These are phyloP conservation scores for Ophraella communa DNA, from an alignment of 2,888 invertebrate species.

Conservation along the genomic window DNA sequence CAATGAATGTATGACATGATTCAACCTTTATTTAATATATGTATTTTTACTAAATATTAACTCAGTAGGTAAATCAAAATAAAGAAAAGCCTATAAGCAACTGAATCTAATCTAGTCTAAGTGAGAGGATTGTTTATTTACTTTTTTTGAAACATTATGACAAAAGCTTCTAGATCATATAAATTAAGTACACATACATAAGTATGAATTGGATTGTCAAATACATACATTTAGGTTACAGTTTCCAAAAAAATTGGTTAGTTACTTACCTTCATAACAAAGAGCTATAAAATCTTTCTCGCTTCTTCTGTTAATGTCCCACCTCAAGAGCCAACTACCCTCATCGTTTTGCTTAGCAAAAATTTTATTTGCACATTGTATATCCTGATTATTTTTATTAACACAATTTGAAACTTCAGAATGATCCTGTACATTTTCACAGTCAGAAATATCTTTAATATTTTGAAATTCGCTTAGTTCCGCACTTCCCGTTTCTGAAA, in stretches of 20 bases:
- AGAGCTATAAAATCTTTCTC: slow-evolving; percentile 66
- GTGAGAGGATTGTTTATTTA: no score
- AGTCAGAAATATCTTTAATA: slow-evolving; percentile 22
- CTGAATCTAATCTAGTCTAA: no score
- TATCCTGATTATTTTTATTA: slow-evolving; percentile 29
- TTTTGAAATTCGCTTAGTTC: neutral
- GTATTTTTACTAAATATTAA: no score
- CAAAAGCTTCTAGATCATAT: no score
- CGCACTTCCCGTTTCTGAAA: slow-evolving; percentile 19
- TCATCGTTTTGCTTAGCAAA: slow-evolving; percentile 61
- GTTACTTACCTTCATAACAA: slow-evolving; percentile 64
- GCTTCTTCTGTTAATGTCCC: slow-evolving; percentile 59
- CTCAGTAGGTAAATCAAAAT: no score
- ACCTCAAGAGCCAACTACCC: slow-evolving; percentile 57
- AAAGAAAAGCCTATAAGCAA: no score
- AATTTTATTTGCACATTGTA: slow-evolving; percentile 44
- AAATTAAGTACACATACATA: no score
- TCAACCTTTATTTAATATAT: no score
- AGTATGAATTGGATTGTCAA: no score
- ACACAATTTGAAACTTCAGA: slow-evolving; percentile 29
- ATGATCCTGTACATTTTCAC: neutral
- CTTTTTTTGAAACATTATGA: no score
- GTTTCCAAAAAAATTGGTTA: slow-evolving; percentile 22
- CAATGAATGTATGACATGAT: no score
- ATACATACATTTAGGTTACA: no score